Percentiles rank a stretch among this genome's conserved stretches.
Evolutionary conservation across 1,140 invertebrate species (phyloP).

Genomic region (Drosophila eugracilis): DNA sequence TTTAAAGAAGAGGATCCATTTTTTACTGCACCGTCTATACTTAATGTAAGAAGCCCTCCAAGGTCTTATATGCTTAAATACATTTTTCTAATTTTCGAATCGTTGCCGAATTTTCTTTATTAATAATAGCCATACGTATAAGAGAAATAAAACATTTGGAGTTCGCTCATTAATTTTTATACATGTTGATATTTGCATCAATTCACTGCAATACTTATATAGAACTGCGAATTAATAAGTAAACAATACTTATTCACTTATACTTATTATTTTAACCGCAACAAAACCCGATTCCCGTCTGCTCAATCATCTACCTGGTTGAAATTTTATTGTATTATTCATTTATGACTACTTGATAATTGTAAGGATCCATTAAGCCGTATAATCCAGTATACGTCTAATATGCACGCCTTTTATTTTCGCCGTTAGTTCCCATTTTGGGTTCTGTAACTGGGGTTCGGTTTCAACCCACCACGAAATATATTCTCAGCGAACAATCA

Average conservation of each 20-base stretch:
- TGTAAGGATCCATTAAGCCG: conserved; percentile 69
- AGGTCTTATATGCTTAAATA: too few species aligned
- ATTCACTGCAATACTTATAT: too few species aligned
- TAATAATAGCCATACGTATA: too few species aligned
- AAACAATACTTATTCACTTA: conserved; percentile 10
- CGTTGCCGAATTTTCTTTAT: too few species aligned
- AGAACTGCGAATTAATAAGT: background rate
- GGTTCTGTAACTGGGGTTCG: conserved; percentile 33
- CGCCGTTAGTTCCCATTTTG: conserved; percentile 65
- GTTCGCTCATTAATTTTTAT: too few species aligned
- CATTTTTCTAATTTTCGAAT: too few species aligned
- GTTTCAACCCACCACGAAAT: conserved; percentile 58
- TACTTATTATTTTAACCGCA: background rate
- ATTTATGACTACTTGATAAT: conserved; percentile 70
- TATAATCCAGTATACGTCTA: conserved; percentile 72
- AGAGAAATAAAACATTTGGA: too few species aligned
- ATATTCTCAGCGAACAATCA: conserved; percentile 20
- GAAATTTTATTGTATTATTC: conserved; percentile 71
- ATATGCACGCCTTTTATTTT: conserved; percentile 78
- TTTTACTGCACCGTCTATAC: too few species aligned
- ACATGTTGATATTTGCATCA: too few species aligned
- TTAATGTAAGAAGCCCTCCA: too few species aligned
- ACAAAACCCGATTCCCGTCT: background rate
- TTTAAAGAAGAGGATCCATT: background rate
- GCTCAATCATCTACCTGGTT: conserved; percentile 9